Conservation (phyloP, 1,140 invertebrate genomes). For the Leptoteleia sp. region DNA sequence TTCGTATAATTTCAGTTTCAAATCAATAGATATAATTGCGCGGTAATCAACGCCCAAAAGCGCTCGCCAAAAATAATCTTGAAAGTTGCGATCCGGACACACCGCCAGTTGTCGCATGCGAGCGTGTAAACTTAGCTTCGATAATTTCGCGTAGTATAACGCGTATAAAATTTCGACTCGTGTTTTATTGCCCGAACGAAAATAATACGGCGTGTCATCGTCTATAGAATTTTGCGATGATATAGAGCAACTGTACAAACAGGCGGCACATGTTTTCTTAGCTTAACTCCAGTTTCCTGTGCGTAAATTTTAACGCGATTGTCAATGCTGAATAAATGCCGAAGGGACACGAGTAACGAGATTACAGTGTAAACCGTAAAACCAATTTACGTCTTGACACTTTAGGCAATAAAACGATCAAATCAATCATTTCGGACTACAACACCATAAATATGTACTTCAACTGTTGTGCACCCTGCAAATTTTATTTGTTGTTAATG, state of each 20-base stretch:
- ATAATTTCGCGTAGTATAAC: conserved; percentile 12
- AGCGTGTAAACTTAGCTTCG: not conserved
- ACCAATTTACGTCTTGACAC: conserved; percentile 22
- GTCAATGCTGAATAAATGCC: conserved; percentile 28
- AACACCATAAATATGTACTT: not conserved
- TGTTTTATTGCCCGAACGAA: conserved; percentile 44
- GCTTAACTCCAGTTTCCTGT: conserved; percentile 8
- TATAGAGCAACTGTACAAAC: conserved; percentile 21
- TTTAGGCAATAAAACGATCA: conserved; percentile 18
- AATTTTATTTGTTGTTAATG: too few relatives aligned
- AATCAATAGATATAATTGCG: conserved; percentile 63
- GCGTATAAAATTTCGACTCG: conserved; percentile 9
- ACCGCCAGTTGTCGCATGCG: too few relatives aligned
- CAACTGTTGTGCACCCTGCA: too few relatives aligned
- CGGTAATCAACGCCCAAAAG: conserved; percentile 36
- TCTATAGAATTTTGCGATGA: conserved; percentile 25
- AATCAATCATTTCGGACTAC: conserved; percentile 10
- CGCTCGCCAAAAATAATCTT: conserved; percentile 28
- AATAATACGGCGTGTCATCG: conserved; percentile 36
- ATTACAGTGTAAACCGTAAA: conserved; percentile 6
- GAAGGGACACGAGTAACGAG: conserved; percentile 14
- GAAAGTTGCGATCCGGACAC: not conserved
- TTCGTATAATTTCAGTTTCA: conserved; percentile 34
- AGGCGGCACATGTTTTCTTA: conserved; percentile 20
- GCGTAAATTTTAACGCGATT: conserved; percentile 43